Evolutionary conservation across 2,113 vertebrate genomes (phyloP), one percentile per base, ranked within the genome.

Genomic region (Pseudolaguvia tuberculata): DNA sequence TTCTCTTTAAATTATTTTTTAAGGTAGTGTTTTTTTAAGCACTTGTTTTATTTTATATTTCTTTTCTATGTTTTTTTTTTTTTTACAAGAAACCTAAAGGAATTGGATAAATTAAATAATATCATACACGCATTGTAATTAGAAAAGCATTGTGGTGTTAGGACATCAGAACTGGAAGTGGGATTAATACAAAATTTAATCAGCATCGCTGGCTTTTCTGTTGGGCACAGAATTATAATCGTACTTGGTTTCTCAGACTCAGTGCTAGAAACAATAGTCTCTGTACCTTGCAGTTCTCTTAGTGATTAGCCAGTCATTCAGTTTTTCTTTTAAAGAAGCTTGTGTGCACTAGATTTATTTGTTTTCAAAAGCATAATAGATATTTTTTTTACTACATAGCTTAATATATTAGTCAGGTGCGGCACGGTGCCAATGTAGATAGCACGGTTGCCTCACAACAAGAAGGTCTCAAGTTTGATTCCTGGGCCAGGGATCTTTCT

Each of bases 131-230:
- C 15, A 61, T 61, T 31, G 50, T 11, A 29, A 25, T 50, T n/a
- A 50, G 42, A 12, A 59, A 72, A 59, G 21, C 14, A 31, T 21
- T 9, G n/a, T 72, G 61, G 59, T 72, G 57, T 61, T 21, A 20
- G 27, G 25, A 51, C 45, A 51, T 45, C 42, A 47, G 29, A 42
- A 58, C 9, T 58, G 23, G 55, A 39, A 59, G 56, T 59, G 56
- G 59, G 42, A 72, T 72, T 72, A n/a, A 72, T 59, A 25, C n/a
- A 15, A 23, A 56, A 66, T 5, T 66, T 50, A 61, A 72, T 48
- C 25, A 13, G 35, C 70, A 58, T 39, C 21, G 25, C 57, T 23
- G 42, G 29, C 35, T 59, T 31, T 50, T 61, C 39, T 42, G 7
- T 50, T 18, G 15, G 56, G 4, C 31, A 17, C 48, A 72, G n/a